These are phyloP conservation scores for Drosophila nigricruria DNA, from an alignment of 2,888 invertebrate species.

Conservation along the genomic window DNA sequence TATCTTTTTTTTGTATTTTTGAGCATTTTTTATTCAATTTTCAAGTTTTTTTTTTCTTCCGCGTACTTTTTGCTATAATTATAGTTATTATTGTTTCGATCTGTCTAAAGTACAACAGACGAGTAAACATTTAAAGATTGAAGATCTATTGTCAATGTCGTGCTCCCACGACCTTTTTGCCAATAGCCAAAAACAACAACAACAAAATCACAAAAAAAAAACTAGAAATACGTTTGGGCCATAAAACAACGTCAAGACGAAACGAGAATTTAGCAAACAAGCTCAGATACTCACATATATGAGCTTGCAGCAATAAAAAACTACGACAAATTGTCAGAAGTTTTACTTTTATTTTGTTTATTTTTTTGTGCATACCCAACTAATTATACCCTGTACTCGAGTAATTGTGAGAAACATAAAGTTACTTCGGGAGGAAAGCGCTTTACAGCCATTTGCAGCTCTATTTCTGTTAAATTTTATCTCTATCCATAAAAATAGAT, in stretches of 20 bases:
- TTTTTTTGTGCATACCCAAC: neutral
- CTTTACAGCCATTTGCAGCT: neutral
- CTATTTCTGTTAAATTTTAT: too few relatives aligned
- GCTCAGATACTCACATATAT: conserved; percentile 8
- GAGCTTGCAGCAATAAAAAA: conserved; percentile 14
- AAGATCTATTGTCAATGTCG: conserved; percentile 61
- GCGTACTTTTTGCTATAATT: conserved; percentile 33
- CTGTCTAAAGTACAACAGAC: conserved; percentile 23
- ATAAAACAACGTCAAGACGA: conserved; percentile 31
- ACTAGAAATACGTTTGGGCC: conserved; percentile 31
- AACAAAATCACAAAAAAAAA: neutral
- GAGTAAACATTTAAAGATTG: conserved; percentile 19
- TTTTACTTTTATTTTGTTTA: neutral
- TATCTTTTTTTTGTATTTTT: neutral
- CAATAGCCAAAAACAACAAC: conserved; percentile 10
- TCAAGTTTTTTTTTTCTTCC: conserved; percentile 38
- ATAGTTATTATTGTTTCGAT: conserved; percentile 23
- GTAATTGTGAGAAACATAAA: neutral
- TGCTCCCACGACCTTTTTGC: conserved; percentile 66
- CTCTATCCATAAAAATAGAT: too few relatives aligned
- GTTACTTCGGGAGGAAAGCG: neutral
- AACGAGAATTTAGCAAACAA: conserved; percentile 29
- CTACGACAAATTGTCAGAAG: conserved; percentile 11
- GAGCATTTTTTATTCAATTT: neutral
- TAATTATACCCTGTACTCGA: conserved; percentile 4